Conservation (phyloP, 2,888 invertebrate genomes). For the Aleiodes alternator region DNA sequence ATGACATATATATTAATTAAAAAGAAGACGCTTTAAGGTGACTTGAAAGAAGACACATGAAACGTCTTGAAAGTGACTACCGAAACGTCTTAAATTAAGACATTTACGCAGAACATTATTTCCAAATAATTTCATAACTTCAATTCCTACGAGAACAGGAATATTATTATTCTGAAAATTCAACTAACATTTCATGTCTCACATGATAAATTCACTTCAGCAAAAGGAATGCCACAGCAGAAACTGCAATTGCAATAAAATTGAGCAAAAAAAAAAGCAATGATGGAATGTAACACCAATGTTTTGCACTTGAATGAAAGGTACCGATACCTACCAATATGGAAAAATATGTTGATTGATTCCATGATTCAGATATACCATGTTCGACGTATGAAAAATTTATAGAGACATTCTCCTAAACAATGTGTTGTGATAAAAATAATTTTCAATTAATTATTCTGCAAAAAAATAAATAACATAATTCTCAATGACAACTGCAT, state of each 20-base stretch:
- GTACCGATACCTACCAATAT: slow-evolving; percentile 39
- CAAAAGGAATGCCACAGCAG: slow-evolving; percentile 33
- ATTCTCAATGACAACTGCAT: not conserved
- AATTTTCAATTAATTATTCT: too few species aligned
- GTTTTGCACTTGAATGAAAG: slow-evolving; percentile 31
- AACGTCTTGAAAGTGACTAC: too few species aligned
- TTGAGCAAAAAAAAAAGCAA: slow-evolving; percentile 11
- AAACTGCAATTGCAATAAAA: slow-evolving; percentile 38
- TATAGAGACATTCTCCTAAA: slow-evolving; percentile 7
- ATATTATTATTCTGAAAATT: too few species aligned
- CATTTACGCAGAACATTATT: too few species aligned
- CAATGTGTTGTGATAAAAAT: too few species aligned
- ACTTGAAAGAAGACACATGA: too few species aligned
- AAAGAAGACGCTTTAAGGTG: too few species aligned
- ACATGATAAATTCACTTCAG: slow-evolving; percentile 18
- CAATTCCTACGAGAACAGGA: too few species aligned
- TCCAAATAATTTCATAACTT: too few species aligned
- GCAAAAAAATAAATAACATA: not conserved
- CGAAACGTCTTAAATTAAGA: too few species aligned
- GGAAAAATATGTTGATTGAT: slow-evolving; percentile 46
- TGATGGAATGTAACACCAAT: slow-evolving; percentile 39
- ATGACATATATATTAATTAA: too few species aligned
- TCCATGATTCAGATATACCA: slow-evolving; percentile 43
- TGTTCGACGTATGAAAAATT: slow-evolving; percentile 30
- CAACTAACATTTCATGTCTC: too few species aligned